A percentile compares a stretch with the other conserved stretches of the same genome.
phyloP scores from a whole-genome alignment of 1,140 invertebrate genomes.

The Drosophila kepulauana region DNA sequence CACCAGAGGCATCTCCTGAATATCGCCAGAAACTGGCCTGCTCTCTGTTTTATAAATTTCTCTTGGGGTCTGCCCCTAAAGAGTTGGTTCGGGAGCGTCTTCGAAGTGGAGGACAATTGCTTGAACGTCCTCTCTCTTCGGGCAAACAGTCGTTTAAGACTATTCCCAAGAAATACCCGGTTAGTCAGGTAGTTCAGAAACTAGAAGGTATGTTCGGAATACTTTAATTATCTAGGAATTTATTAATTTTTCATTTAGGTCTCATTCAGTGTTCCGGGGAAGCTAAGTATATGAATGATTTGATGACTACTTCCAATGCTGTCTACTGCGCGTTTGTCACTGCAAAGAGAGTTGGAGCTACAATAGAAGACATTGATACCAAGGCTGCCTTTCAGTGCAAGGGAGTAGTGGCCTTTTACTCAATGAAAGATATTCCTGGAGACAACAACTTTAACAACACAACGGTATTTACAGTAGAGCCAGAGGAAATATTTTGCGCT shows the following conservation, averaged over 20 bases:
- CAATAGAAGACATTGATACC: conserved; percentile 87
- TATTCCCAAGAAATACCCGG: conserved; percentile 90
- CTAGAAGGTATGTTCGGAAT: conserved; percentile 86
- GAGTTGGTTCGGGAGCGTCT: conserved; percentile 63
- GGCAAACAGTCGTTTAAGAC: conserved; percentile 91
- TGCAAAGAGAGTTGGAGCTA: conserved; percentile 86
- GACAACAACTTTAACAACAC: conserved; percentile 86
- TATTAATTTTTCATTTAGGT: conserved; percentile 85
- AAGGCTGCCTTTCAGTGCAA: conserved; percentile 86
- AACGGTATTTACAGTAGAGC: conserved; percentile 40
- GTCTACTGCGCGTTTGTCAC: conserved; percentile 89
- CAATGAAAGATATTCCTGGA: conserved; percentile 91
- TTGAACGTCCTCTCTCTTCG: conserved; percentile 88
- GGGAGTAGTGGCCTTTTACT: conserved; percentile 90
- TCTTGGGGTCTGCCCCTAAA: conserved; percentile 85
- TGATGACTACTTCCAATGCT: conserved; percentile 86
- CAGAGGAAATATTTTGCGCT: conserved; percentile 85
- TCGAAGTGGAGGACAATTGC: conserved; percentile 86
- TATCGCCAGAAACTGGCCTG: conserved; percentile 88
- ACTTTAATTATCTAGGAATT: not conserved
- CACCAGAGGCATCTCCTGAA: conserved; percentile 88
- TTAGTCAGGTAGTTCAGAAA: conserved; percentile 91
- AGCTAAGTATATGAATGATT: conserved; percentile 89
- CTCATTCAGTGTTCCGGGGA: conserved; percentile 90
- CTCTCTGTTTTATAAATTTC: conserved; percentile 90